These are phyloP conservation scores for Sympetrum striolatum DNA, from an alignment of 2,888 invertebrate genomes.

Conservation along the genomic window DNA sequence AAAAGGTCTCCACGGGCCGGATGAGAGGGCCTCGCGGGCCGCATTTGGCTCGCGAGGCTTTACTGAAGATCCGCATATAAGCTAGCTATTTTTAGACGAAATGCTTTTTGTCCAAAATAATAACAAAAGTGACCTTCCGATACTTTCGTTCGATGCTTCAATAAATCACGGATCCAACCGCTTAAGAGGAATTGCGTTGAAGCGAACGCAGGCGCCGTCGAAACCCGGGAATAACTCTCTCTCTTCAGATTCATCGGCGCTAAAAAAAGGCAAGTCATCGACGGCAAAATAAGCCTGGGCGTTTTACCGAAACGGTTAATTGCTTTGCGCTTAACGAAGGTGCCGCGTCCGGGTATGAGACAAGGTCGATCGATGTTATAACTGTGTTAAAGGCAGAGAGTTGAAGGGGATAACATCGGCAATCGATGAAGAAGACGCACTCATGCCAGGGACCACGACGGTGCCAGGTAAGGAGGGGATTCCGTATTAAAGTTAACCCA, in stretches of 20 bases:
- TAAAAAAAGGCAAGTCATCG: background rate
- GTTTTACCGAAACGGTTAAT: constrained; percentile 20
- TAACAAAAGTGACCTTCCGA: no score
- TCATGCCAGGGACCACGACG: background rate
- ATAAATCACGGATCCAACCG: background rate
- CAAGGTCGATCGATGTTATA: background rate
- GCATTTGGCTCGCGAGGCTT: no score
- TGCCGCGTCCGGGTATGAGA: constrained; percentile 6
- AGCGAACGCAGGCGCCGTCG: background rate
- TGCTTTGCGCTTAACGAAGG: constrained; percentile 15
- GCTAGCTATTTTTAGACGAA: no score
- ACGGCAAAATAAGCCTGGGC: background rate
- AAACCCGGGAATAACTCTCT: background rate
- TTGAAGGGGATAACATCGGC: constrained; percentile 27
- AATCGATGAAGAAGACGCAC: background rate
- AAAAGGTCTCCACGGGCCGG: no score
- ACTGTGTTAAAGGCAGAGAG: constrained; percentile 7
- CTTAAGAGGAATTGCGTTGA: no score
- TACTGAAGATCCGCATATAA: no score
- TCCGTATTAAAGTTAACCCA: no score
- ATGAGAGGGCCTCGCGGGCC: no score
- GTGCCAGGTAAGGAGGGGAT: no score
- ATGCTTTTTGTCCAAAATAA: no score
- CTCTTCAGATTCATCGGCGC: background rate
- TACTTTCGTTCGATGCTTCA: background rate